Evolutionary conservation across 2,888 invertebrate genomes (phyloP), one percentile per base, ranked within the genome.

Genomic region (Epistrophe eligans): DNA sequence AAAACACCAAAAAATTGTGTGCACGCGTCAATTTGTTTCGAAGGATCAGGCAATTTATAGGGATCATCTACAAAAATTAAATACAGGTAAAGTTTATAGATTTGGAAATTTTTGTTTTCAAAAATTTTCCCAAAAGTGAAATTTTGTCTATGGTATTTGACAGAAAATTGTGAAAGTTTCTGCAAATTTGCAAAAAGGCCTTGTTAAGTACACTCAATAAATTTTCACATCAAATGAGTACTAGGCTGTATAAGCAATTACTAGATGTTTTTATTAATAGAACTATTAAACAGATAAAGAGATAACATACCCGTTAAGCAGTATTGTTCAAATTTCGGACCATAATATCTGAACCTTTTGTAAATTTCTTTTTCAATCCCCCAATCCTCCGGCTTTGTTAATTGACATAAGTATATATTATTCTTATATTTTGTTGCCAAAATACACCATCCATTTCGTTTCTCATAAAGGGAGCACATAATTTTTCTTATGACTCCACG

Each of bases 271-370:
- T 24, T 24, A 24, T 24, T 24, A 24, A 24, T 24, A 2, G 24
- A 32, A 7, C 32, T 4, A 32, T 32, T 32, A 32, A 32, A 32
- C 7, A 35, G 9, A 19, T 50, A 24, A 24, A 24, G 5, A 52
- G 0, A 13, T 15, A 32, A 9, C 28, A 28, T 60, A 77, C 67
- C 77, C 5, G 60, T 19, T 52, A 80, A 67, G 3, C 73, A 73
- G 11, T 94, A 96, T 89, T 96, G 95, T 90, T 97, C 96, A 94
- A 97, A 97, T 90, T 96, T 96, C 91, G 94, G 95, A 0, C 96
- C 96, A 95, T 96, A 96, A 48, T 95, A 94, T 67, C 91, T 91
- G 89, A 94, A 94, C 91, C 93, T 94, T 88, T 94, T 94, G 48
- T 92, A 92, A 7, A 9, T 93, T 91, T 93, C 91, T 77, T 93